Base-by-base conservation (phyloP, 2,113 vertebrate species). In the Erythrocercus mccallii region DNA sequence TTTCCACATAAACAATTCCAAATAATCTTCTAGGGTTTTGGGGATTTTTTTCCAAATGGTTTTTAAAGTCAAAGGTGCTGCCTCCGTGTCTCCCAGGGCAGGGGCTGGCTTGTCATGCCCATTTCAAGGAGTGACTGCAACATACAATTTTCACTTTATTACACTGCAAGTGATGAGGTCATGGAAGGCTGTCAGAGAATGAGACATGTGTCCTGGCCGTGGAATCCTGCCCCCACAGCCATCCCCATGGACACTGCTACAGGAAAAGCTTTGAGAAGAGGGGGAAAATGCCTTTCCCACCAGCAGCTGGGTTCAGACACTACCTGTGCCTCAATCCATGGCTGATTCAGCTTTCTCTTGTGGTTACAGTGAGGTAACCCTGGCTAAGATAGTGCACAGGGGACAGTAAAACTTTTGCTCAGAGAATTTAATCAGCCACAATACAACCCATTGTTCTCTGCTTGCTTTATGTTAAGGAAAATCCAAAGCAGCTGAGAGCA, bases 401-500 rank as follows among this genome's bases (percentile, higher is more conserved):
- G 64, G 91, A 78, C 30, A 4, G 47, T 19, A n/a, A 69, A 19
- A 4, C 23, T 22, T 72, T 57, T 79, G 37, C 33, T 93, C 74
- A 85, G 83, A 89, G 53, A 72, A 72, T 64, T 21, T 30, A 70
- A 90, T 88, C 80, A 92, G 51, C 14, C 35, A 86, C 44, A 80
- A 24, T 51, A 33, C 6, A 0, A 79, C 58, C 81, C 66, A 64
- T 84, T 92, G 86, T 94, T 45, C 47, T 85, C 76, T 81, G 47
- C 54, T 35, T 92, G 84, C 80, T 92, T 94, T 95, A 31, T 79
- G 91, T 74, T 81, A 65, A 71, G 33, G 57, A 64, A 88, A 97
- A 95, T 96, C 80, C 90, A 97, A 97, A 95, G 28, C 70, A 95
- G 78, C 47, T 86, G 84, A 61, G 22, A 48, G 35, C 58, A 93